phyloP scores from a whole-genome alignment of 1,140 invertebrate genomes.

The Procambarus virginalis region DNA sequence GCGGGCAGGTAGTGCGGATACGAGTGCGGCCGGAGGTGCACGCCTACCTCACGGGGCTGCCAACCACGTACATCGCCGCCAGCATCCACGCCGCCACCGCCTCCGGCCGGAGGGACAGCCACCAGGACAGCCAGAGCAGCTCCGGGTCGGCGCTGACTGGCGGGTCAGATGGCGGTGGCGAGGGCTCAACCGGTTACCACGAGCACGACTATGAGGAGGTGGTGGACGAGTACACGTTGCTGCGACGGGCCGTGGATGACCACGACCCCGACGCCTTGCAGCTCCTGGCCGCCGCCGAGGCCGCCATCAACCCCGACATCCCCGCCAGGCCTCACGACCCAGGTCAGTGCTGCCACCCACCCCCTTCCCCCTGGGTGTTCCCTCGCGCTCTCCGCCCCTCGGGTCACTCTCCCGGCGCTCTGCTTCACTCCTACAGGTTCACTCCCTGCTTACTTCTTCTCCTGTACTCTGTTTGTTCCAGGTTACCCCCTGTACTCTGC shows the following conservation, averaged over 20 bases:
- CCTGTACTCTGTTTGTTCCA: too few relatives aligned
- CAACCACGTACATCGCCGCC: constrained; percentile 53
- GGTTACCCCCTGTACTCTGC: too few relatives aligned
- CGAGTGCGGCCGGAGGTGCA: constrained; percentile 69
- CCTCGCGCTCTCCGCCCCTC: not conserved
- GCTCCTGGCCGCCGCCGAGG: constrained; percentile 55
- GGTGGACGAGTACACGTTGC: constrained; percentile 68
- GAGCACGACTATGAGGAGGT: constrained; percentile 69
- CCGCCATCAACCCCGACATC: constrained; percentile 55
- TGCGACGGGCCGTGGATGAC: constrained; percentile 64
- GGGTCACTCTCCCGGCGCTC: not conserved
- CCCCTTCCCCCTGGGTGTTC: not conserved
- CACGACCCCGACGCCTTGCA: constrained; percentile 67
- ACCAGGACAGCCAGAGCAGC: constrained; percentile 66
- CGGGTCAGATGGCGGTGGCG: constrained; percentile 67
- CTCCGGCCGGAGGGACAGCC: constrained; percentile 63
- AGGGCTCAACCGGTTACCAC: constrained; percentile 68
- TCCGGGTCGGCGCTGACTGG: constrained; percentile 69
- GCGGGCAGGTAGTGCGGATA: constrained; percentile 68
- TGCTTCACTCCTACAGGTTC: too few relatives aligned
- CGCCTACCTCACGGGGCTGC: constrained; percentile 68
- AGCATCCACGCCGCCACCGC: constrained; percentile 23
- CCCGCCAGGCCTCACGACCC: constrained; percentile 31
- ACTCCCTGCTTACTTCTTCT: too few relatives aligned
- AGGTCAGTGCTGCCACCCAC: constrained; percentile 41